Base-by-base conservation (phyloP, 2,888 invertebrate genomes). In the Campopleginae sp. region DNA sequence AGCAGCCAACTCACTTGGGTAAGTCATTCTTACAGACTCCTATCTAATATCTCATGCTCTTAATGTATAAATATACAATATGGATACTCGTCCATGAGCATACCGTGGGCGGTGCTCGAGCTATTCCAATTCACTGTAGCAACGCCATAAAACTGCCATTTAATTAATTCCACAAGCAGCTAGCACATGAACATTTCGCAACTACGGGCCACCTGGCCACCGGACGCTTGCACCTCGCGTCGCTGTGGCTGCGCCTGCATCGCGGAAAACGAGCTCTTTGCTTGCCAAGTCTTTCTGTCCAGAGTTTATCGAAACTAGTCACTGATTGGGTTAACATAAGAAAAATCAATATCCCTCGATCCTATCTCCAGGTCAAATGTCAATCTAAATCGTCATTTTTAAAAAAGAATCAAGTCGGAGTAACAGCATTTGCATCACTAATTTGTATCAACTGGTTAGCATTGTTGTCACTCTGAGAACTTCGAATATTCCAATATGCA, bases 131-230 rank as follows among this genome's bases (percentile, higher is more conserved):
- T 82, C 88, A 84, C 86, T 84, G 80, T 87, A 66, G 86, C 85
- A 81, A 83, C 82, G 85, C 82, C 86, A 88, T 85, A 88, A 87
- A 88, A 84, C 86, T 88, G 87, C 87, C 88, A 85, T 88, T 88
- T 87, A 88, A 88, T 88, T 88, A 87, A 88, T 88, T 88, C 87
- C 84, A 82, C 80, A 54, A 80, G 86, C 80, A 51, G 71, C 68
- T 48, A 51, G 82, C 71, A 63, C 76, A 19, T 38, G 82, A 82
- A 80, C 84, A 86, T 88, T 87, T 86, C 86, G 82, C 80, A 84
- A 86, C 86, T 83, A 81, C 84, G 80, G 75, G 86, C 85, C 87
- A 87, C 86, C 87, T 88, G 87, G 87, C 74, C 72, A 74, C 66
- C 44, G 54, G 61, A 66, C 66, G 75, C 54, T n/a, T 78, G 78